These are phyloP conservation scores for Pelobates fuscus DNA, from an alignment of 2,113 vertebrate species.

Conservation along the genomic window DNA sequence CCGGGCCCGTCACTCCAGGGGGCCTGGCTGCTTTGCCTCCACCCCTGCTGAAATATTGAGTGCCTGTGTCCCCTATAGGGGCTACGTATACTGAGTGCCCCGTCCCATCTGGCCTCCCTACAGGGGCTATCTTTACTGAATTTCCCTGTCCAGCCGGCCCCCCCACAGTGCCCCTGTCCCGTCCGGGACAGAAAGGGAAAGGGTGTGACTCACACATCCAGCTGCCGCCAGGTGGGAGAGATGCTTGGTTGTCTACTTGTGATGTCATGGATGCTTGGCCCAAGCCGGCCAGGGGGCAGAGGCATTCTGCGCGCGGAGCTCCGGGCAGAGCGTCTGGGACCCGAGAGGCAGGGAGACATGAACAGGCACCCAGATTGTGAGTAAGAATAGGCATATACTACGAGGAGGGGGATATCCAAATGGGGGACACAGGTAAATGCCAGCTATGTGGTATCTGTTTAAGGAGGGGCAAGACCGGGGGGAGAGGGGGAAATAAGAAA, in stretches of 20 bases:
- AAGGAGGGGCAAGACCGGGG: too few relatives aligned
- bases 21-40: too few relatives aligned
- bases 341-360: background rate
- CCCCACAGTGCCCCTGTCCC: background rate
- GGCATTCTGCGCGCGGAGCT: slow-evolving; percentile 23
- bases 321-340: slow-evolving; percentile 33
- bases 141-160: too few relatives aligned
- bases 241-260: slow-evolving; percentile 19
- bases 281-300: slow-evolving; percentile 16
- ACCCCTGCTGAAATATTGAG: too few relatives aligned
- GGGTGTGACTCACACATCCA: slow-evolving; percentile 12
- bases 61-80: too few relatives aligned
- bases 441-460: background rate
- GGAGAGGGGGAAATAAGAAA: background rate
- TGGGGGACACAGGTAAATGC: slow-evolving; percentile 28
- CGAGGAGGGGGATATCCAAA: slow-evolving; percentile 13
- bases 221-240: slow-evolving; percentile 38
- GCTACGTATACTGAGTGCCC: too few relatives aligned
- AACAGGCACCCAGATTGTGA: slow-evolving; percentile 2
- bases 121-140: too few relatives aligned
- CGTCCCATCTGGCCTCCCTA: too few relatives aligned
- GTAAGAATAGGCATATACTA: slow-evolving; percentile 10
- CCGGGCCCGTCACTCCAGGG: too few relatives aligned
- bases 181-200: background rate
- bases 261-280: slow-evolving; percentile 32